These are phyloP conservation scores for Meriones unguiculatus DNA, from an alignment of 2,113 vertebrate genomes.

Conservation along the genomic window DNA sequence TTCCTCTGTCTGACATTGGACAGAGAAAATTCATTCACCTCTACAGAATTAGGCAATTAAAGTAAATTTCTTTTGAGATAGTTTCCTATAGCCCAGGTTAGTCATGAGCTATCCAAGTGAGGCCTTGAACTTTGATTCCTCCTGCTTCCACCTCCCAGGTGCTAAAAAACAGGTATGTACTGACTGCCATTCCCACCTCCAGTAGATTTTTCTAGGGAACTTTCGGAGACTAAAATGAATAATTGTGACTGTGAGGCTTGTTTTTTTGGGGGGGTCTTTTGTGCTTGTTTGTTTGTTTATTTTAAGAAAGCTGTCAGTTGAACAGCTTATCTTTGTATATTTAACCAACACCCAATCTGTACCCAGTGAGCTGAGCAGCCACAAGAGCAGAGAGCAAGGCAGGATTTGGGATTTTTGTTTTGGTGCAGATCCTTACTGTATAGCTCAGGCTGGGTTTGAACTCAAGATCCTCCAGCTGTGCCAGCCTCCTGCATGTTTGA, in stretches of 20 bases:
- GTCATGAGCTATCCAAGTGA: neutral
- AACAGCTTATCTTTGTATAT: neutral
- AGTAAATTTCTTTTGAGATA: neutral
- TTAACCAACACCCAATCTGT: neutral
- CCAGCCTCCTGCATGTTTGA: neutral
- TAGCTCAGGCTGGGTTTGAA: neutral
- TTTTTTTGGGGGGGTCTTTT: neutral
- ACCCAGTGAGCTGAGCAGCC: neutral
- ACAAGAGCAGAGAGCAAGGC: neutral
- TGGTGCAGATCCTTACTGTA: neutral
- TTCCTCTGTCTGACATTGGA: neutral
- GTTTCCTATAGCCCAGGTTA: neutral
- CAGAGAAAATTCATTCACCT: neutral
- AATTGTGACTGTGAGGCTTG: neutral
- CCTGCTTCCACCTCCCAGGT: neutral
- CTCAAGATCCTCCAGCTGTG: neutral
- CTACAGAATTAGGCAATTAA: neutral
- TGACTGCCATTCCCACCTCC: neutral
- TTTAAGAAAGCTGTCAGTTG: neutral
- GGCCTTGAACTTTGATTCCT: neutral
- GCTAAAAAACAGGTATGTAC: neutral
- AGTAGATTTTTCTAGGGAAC: neutral
- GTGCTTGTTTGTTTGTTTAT: neutral
- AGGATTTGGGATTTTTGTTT: neutral
- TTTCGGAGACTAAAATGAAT: neutral